These are phyloP conservation scores for Cryptus armator DNA, from an alignment of 2,888 invertebrate species.

Conservation along the genomic window DNA sequence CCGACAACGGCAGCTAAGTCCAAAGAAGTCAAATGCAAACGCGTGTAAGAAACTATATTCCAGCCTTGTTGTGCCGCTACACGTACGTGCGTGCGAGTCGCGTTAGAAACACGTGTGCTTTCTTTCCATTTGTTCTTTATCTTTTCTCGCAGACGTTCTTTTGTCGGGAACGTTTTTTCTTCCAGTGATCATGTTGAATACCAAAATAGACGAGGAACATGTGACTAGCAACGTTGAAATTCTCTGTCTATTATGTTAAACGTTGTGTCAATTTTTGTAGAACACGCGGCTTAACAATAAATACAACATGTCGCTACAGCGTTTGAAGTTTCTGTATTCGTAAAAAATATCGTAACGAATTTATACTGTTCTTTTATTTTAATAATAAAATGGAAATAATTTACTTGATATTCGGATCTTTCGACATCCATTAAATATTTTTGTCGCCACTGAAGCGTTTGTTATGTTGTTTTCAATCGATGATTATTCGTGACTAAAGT, in stretches of 20 bases:
- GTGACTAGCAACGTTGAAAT: constrained; percentile 30
- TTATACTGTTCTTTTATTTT: background rate
- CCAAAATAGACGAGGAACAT: constrained; percentile 46
- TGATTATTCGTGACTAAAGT: constrained; percentile 59
- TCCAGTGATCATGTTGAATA: constrained; percentile 55
- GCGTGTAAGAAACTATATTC: constrained; percentile 14
- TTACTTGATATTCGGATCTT: background rate
- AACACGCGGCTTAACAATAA: constrained; percentile 29
- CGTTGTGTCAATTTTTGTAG: constrained; percentile 39
- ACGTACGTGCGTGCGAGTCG: constrained; percentile 42
- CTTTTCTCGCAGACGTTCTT: constrained; percentile 36
- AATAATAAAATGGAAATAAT: background rate
- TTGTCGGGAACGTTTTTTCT: constrained; percentile 28
- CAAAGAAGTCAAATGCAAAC: constrained; percentile 63
- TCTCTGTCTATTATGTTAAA: constrained; percentile 23
- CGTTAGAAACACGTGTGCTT: constrained; percentile 34
- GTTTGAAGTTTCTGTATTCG: constrained; percentile 10
- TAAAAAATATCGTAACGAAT: background rate
- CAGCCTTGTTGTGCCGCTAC: constrained; percentile 33
- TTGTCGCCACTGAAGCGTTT: background rate
- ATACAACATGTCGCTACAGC: background rate
- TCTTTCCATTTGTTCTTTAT: constrained; percentile 47
- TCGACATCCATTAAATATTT: background rate
- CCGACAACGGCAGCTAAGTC: constrained; percentile 32
- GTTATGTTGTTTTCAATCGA: constrained; percentile 17